Evolutionary conservation across 2,797 vertebrate genomes (phyloP).

Genomic region (Epinephelus malabaricus): DNA sequence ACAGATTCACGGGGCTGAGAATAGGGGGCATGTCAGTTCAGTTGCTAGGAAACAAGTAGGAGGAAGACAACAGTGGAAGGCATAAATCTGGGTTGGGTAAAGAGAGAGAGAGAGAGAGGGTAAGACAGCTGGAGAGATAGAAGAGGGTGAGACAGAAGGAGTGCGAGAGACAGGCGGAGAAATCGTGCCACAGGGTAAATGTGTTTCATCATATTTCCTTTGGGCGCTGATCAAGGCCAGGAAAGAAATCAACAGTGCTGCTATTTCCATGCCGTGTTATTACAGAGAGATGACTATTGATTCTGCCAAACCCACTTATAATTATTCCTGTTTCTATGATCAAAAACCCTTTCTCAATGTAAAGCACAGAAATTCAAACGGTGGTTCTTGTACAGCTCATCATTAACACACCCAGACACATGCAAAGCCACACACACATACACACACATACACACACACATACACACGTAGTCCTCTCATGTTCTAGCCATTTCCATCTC

Average conservation of each 20-base stretch:
- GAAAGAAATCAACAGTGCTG: conserved; percentile 47
- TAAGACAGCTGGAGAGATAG: conserved; percentile 51
- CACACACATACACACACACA: background rate
- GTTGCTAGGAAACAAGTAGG: conserved; percentile 88
- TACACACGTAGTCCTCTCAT: conserved; percentile 62
- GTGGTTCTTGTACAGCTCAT: conserved; percentile 11
- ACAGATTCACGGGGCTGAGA: conserved; percentile 77
- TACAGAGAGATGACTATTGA: conserved; percentile 50
- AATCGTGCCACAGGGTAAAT: conserved; percentile 53
- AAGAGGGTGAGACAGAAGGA: conserved; percentile 14
- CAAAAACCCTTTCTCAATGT: conserved; percentile 43
- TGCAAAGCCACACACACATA: conserved; percentile 27
- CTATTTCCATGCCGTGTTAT: conserved; percentile 53
- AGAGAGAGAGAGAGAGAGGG: conserved; percentile 36
- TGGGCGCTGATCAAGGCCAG: conserved; percentile 45
- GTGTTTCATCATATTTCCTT: conserved; percentile 68
- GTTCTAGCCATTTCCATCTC: conserved; percentile 82
- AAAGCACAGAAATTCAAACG: conserved; percentile 53
- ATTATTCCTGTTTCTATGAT: conserved; percentile 59
- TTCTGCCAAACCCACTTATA: conserved; percentile 35
- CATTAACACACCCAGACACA: conserved; percentile 33
- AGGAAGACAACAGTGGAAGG: conserved; percentile 80
- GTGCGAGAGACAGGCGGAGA: conserved; percentile 34
- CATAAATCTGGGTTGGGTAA: conserved; percentile 78
- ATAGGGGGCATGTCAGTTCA: conserved; percentile 82